Evolutionary conservation across 2,113 vertebrate genomes (phyloP).

Genomic region (Gallinago media): DNA sequence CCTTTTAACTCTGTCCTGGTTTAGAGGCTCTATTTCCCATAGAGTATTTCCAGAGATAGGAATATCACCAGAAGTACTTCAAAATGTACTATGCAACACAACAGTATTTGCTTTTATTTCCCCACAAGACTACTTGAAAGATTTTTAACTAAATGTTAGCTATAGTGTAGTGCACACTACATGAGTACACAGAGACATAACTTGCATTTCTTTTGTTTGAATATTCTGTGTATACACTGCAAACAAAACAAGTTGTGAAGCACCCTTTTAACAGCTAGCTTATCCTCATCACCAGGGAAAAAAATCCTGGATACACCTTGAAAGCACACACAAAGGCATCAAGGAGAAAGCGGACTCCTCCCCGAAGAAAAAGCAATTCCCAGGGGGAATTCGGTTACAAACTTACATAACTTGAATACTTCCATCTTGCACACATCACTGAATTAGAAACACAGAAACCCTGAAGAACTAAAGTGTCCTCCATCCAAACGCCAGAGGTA

Average conservation of each 20-base stretch:
- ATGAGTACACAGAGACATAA: background rate
- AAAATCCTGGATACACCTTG: background rate
- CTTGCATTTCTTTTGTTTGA: background rate
- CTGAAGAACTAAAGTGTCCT: background rate
- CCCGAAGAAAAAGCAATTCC: background rate
- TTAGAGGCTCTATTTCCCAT: background rate
- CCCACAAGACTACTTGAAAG: background rate
- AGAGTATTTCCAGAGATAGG: background rate
- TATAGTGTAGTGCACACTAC: background rate
- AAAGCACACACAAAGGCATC: background rate
- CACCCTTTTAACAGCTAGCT: background rate
- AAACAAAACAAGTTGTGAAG: background rate
- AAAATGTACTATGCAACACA: background rate
- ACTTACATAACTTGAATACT: background rate
- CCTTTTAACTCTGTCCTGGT: background rate
- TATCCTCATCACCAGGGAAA: background rate
- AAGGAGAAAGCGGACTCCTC: background rate
- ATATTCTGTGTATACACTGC: background rate
- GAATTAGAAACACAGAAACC: background rate
- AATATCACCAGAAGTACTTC: background rate
- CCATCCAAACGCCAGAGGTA: background rate
- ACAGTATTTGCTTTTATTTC: background rate
- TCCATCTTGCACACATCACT: background rate
- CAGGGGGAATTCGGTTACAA: background rate
- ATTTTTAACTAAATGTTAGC: background rate